Conservation (phyloP, 1,140 invertebrate genomes). For the Rhizoglyphus robini region DNA sequence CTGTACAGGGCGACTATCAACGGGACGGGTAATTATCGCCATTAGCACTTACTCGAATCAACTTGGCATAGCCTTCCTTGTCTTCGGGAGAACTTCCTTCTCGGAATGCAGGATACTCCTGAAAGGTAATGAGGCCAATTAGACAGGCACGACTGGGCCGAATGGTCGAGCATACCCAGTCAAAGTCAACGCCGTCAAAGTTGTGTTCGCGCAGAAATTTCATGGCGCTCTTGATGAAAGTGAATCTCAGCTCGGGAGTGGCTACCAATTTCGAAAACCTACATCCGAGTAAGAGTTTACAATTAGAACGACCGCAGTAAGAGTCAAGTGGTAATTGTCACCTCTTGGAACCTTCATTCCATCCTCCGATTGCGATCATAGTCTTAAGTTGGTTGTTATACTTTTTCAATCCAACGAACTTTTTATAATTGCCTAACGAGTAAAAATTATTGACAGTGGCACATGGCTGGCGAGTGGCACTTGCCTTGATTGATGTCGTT, state of each 20-base stretch:
- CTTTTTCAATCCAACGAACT: conserved; percentile 79
- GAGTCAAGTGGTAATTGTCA: conserved; percentile 22
- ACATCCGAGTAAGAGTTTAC: not conserved
- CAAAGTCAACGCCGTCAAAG: conserved; percentile 88
- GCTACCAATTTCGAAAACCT: conserved; percentile 71
- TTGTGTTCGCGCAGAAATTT: conserved; percentile 77
- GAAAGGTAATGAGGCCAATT: not conserved
- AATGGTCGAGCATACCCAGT: conserved; percentile 46
- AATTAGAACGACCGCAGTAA: not conserved
- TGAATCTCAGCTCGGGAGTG: conserved; percentile 51
- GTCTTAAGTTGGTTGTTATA: conserved; percentile 86
- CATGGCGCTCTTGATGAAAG: conserved; percentile 63
- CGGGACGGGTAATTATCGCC: too few species aligned
- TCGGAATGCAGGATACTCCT: conserved; percentile 74
- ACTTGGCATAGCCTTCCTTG: conserved; percentile 69
- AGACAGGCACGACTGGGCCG: not conserved
- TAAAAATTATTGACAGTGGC: not conserved
- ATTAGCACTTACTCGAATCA: conserved; percentile 52
- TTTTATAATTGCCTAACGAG: conserved; percentile 70
- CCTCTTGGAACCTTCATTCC: conserved; percentile 81
- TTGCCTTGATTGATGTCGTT: conserved; percentile 87
- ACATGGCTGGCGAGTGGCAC: not conserved
- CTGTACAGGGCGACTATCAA: too few species aligned
- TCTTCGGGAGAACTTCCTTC: conserved; percentile 83
- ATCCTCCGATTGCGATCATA: conserved; percentile 82